Conservation (phyloP, 2,888 invertebrate species). For the Hydroisotoma schaefferi region DNA sequence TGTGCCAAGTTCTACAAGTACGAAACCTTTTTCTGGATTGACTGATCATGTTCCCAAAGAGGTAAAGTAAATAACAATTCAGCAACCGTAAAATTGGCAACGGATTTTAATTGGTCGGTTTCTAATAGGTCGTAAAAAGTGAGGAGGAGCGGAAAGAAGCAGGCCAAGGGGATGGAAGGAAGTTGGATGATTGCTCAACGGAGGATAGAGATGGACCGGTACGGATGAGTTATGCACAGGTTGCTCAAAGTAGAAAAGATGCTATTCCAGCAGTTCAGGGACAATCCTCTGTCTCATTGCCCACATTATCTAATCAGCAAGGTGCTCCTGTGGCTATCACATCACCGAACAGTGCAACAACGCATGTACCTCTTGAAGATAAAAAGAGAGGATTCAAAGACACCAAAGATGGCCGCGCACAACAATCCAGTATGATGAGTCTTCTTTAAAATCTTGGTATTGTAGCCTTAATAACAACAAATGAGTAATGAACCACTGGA, state of each 20-base stretch:
- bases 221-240: constrained; percentile 64
- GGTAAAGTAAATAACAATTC: constrained; percentile 20
- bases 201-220: constrained; percentile 47
- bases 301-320: not conserved
- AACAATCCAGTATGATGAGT: constrained; percentile 37
- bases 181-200: constrained; percentile 43
- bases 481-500: not conserved
- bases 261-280: constrained; percentile 17
- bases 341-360: not conserved
- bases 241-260: constrained; percentile 56
- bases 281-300: constrained; percentile 8
- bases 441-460: not conserved
- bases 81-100: not conserved
- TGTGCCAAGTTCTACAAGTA: constrained; percentile 40
- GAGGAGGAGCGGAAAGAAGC: constrained; percentile 36
- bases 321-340: not conserved
- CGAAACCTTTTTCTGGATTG: constrained; percentile 46
- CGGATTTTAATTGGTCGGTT: not conserved
- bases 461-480: not conserved
- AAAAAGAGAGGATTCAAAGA: constrained; percentile 38
- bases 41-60: constrained; percentile 47
- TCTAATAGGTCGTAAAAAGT: constrained; percentile 34
- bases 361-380: constrained; percentile 25
- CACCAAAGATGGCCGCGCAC: constrained; percentile 42
- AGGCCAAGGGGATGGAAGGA: constrained; percentile 40